Percentiles rank a stretch among this genome's conserved stretches.
Conservation (phyloP, 2,888 invertebrate genomes). For the Ametastegia equiseti region DNA sequence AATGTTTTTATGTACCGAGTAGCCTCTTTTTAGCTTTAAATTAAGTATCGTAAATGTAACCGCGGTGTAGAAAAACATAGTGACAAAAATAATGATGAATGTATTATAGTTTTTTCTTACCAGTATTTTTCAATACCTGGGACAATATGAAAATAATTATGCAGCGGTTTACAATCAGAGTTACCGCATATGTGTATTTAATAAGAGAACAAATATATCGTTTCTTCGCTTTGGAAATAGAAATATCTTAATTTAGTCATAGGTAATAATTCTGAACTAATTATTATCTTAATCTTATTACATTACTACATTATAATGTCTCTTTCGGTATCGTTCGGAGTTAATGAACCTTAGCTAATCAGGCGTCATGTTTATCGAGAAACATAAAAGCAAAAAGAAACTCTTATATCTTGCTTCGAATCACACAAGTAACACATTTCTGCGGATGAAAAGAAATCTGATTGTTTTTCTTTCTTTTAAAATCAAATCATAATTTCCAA, state of each 20-base stretch:
- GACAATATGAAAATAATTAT: conserved; percentile 1
- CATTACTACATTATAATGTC: neutral
- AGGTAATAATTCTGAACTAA: neutral
- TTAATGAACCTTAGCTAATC: neutral
- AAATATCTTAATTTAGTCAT: conserved; percentile 3
- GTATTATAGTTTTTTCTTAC: neutral
- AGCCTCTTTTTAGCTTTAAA: conserved; percentile 25
- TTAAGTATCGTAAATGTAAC: neutral
- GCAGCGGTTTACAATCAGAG: no score
- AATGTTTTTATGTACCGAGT: conserved; percentile 26
- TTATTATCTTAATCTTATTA: neutral
- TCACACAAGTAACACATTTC: neutral
- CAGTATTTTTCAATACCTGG: neutral
- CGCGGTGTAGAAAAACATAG: neutral
- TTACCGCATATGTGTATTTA: neutral
- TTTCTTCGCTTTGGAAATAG: neutral
- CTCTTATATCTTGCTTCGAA: neutral
- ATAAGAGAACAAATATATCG: conserved; percentile 10
- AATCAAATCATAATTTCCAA: neutral
- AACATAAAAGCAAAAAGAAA: neutral
- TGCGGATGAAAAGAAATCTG: neutral
- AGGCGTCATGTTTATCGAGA: neutral
- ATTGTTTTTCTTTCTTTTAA: neutral
- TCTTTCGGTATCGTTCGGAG: neutral
- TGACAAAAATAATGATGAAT: no score